A percentile compares a stretch with the other conserved stretches of the same genome.
Conservation (phyloP, 2,113 vertebrate genomes). For the Salvelinus namaycush region DNA sequence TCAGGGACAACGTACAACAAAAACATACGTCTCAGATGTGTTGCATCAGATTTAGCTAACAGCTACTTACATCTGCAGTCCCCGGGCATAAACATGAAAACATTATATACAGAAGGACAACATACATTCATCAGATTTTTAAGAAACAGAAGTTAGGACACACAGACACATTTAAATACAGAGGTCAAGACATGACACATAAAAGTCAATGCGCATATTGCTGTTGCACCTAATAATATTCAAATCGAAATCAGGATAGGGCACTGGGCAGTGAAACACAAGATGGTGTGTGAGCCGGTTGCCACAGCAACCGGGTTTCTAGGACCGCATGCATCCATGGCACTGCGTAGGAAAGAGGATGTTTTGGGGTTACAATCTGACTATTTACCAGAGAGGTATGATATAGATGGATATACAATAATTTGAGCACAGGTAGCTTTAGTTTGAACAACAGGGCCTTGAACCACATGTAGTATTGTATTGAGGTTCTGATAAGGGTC, state of each 20-base stretch:
- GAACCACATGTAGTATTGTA: neutral
- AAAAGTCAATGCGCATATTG: no score
- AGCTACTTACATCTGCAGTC: no score
- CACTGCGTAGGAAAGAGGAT: conserved; percentile 63
- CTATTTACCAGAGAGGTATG: neutral
- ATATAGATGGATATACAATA: neutral
- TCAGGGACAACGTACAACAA: no score
- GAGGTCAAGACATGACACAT: no score
- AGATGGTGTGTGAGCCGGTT: conserved; percentile 78
- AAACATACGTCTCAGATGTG: no score
- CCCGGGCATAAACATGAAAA: no score
- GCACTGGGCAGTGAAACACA: conserved; percentile 73
- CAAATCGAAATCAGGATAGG: conserved; percentile 52
- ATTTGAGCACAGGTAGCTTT: neutral
- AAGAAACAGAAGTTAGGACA: no score
- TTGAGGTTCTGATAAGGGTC: neutral
- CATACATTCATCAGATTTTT: no score
- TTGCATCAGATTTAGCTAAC: no score
- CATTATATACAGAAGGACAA: no score
- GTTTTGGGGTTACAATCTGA: conserved; percentile 24
- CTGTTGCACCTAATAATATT: no score
- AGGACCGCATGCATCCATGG: conserved; percentile 61
- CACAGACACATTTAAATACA: no score
- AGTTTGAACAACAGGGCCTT: neutral
- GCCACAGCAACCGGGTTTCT: conserved; percentile 75